These are phyloP conservation scores for Hirtodrosophila histrioides DNA, from an alignment of 2,888 invertebrate species.

Conservation along the genomic window DNA sequence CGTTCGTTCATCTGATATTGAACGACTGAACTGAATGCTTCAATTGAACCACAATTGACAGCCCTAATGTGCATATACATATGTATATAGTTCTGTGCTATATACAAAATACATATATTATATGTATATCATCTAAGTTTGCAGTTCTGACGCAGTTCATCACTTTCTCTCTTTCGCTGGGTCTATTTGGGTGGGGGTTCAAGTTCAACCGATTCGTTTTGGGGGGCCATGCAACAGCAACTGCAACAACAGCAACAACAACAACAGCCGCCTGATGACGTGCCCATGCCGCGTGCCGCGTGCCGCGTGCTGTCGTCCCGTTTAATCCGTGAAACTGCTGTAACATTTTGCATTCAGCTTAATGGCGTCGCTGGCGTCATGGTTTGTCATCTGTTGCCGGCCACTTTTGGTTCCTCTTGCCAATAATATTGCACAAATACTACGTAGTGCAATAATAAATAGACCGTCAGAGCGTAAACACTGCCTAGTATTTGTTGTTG, in stretches of 20 bases:
- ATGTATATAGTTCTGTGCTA: neutral
- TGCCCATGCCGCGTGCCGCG: conserved; percentile 10
- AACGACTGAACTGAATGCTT: no score
- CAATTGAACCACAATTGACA: no score
- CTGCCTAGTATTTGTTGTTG: neutral
- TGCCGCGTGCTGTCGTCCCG: conserved; percentile 16
- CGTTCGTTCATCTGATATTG: no score
- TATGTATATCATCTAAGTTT: conserved; percentile 12
- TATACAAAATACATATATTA: neutral
- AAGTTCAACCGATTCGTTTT: conserved; percentile 51
- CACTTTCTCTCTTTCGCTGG: conserved; percentile 29
- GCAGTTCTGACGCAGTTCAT: conserved; percentile 47
- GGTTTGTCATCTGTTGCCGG: conserved; percentile 63
- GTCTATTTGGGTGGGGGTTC: conserved; percentile 13
- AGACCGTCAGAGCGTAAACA: neutral
- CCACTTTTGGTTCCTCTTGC: conserved; percentile 17
- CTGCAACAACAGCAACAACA: conserved; percentile 13
- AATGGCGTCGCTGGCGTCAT: conserved; percentile 68
- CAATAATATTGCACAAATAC: conserved; percentile 12
- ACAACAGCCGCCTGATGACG: conserved; percentile 21
- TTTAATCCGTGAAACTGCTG: conserved; percentile 60
- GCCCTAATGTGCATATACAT: neutral
- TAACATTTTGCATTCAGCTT: conserved; percentile 53
- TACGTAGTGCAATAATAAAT: neutral
- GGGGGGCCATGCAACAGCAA: conserved; percentile 3